Evolutionary conservation across 1,140 invertebrate species (phyloP), one percentile per base, ranked within the genome.

Genomic region (Drosophila oshimai): DNA sequence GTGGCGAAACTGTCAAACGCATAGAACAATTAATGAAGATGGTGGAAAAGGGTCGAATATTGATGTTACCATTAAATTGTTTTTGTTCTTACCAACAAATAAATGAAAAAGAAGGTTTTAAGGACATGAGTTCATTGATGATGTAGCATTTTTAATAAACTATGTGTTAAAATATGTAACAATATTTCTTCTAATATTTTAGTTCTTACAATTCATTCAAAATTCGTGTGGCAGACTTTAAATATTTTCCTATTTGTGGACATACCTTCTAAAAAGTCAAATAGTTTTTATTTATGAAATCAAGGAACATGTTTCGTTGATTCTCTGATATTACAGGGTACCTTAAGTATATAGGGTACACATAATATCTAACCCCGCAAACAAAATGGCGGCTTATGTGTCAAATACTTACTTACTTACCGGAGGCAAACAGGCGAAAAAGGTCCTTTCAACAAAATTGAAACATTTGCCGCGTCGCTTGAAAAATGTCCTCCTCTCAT

Each of bases 401-500:
- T 58, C 61, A 65, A 75, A 70, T 71, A 37, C 42, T 49, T 26
- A 33, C 12, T 24, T 71, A 37, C 42, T 49, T 26, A 33, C 12
- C 34, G 13, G 15, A 10, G 57, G 57, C 34, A 12, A 53, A 37
- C 36, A 37, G n/a, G 33, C 29, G 22, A 46, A 58, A 51, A 58
- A 37, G 49, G 42, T 44, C 31, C 34, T 45, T 53, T 37, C 47
- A 50, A 60, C 68, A 76, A 70, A 84, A 84, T 78, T 78, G 79
- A 83, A 84, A 83, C 78, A 83, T 83, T 83, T 84, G 61, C 53
- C 62, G 74, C 76, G 33, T 83, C 74, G 79, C 36, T 69, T 74
- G 57, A 71, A 49, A 78, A 81, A 71, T 78, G 54, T 83, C 74
- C 78, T 84, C 73, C 57, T 47, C 80, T 83, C 62, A 78, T 84